Percentiles rank a stretch among this genome's conserved stretches.
Conservation (phyloP, 2,797 vertebrate species). For the Aphelocoma californica region DNA sequence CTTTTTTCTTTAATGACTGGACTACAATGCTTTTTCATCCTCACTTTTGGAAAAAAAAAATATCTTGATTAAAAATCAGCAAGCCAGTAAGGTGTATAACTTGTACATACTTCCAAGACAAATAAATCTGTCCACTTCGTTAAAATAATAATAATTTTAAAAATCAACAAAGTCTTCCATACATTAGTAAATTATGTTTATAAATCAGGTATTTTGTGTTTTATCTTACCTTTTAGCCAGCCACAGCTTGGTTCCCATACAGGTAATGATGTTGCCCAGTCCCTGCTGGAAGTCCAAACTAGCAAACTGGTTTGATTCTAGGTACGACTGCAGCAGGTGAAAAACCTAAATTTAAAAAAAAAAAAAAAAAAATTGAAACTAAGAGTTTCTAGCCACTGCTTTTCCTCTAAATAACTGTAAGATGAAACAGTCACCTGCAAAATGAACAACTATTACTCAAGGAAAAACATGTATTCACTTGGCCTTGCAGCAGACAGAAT, state of each 20-base stretch:
- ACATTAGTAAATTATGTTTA: neutral
- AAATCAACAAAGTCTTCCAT: neutral
- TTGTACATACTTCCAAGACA: neutral
- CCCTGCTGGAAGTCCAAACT: slow-evolving; percentile 74
- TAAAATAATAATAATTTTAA: neutral
- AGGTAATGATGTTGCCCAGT: slow-evolving; percentile 74
- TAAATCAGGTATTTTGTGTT: neutral
- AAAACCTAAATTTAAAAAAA: slow-evolving; percentile 79
- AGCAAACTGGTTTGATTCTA: slow-evolving; percentile 82
- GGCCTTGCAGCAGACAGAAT: neutral
- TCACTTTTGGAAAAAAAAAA: neutral
- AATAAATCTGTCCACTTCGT: neutral
- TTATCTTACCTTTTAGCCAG: slow-evolving; percentile 87
- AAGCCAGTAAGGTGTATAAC: neutral
- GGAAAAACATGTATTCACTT: neutral
- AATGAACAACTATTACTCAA: neutral
- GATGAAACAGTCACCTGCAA: slow-evolving; percentile 26
- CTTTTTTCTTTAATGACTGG: neutral
- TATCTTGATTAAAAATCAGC: neutral
- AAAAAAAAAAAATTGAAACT: neutral
- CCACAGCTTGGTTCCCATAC: slow-evolving; percentile 85
- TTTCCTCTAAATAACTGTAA: slow-evolving; percentile 34
- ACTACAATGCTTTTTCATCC: neutral
- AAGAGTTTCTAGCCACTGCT: slow-evolving; percentile 9
- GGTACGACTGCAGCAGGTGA: slow-evolving; percentile 87